phyloP scores from a whole-genome alignment of 2,797 vertebrate species.

The Bothrops alternatus region DNA sequence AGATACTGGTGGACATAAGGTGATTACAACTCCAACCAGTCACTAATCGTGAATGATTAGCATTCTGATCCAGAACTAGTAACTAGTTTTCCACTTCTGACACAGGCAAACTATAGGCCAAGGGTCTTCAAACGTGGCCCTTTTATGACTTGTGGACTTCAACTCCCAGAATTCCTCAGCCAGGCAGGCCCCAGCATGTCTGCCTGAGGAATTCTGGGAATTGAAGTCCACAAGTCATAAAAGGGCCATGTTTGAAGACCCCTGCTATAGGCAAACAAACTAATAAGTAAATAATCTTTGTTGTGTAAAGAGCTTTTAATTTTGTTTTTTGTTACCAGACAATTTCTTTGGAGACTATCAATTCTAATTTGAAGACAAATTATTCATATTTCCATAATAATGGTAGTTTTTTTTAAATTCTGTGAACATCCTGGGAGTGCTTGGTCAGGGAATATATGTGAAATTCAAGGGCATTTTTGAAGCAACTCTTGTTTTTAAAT shows the following conservation, averaged over 20 bases:
- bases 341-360: background rate
- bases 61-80: background rate
- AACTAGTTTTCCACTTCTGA: background rate
- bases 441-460: background rate
- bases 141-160: no score
- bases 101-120: background rate
- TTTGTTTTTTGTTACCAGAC: background rate
- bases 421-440: background rate
- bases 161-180: no score
- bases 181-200: no score
- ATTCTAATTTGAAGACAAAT: background rate
- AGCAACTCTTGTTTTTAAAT: constrained; percentile 17
- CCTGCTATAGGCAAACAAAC: background rate
- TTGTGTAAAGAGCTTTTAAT: background rate
- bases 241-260: no score
- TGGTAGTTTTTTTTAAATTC: background rate
- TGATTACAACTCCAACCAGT: background rate
- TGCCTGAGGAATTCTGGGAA: no score
- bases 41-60: background rate
- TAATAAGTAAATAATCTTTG: background rate
- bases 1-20: background rate
- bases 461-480: background rate
- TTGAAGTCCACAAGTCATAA: no score
- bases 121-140: no score
- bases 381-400: background rate